Percentiles rank a stretch among this genome's conserved stretches.
Evolutionary conservation across 2,797 vertebrate species (phyloP).

Genomic region (Vultur gryphus): DNA sequence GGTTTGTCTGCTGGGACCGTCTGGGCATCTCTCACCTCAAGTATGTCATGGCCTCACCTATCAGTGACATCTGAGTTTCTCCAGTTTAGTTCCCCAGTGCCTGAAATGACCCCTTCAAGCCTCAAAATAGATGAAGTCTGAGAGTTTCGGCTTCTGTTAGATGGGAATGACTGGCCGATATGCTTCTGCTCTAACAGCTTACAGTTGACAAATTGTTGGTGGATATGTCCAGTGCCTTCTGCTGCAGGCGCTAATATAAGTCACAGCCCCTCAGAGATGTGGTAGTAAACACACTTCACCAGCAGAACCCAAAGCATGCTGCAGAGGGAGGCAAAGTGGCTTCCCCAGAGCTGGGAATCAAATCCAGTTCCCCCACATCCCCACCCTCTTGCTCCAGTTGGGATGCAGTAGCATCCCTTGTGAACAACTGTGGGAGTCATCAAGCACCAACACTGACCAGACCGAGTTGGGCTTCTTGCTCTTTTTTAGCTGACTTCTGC

Average conservation of each 20-base stretch:
- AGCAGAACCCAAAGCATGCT: neutral
- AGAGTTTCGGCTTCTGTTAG: neutral
- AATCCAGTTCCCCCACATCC: neutral
- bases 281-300: neutral
- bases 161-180: neutral
- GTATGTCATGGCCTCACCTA: neutral
- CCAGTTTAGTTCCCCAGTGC: neutral
- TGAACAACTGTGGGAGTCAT: neutral
- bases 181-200: neutral
- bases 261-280: neutral
- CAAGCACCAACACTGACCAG: neutral
- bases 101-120: neutral
- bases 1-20: neutral
- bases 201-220: neutral
- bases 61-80: neutral
- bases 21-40: neutral
- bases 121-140: neutral
- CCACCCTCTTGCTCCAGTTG: neutral
- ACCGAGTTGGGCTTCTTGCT: neutral
- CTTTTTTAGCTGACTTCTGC: neutral
- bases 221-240: neutral
- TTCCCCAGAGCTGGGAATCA: neutral
- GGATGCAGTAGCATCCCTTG: neutral
- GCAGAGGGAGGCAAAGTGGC: neutral
- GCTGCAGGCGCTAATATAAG: fast-evolving